Conservation (phyloP, 64 coral and sea anemone species). For the Pocillopora damicornis region DNA sequence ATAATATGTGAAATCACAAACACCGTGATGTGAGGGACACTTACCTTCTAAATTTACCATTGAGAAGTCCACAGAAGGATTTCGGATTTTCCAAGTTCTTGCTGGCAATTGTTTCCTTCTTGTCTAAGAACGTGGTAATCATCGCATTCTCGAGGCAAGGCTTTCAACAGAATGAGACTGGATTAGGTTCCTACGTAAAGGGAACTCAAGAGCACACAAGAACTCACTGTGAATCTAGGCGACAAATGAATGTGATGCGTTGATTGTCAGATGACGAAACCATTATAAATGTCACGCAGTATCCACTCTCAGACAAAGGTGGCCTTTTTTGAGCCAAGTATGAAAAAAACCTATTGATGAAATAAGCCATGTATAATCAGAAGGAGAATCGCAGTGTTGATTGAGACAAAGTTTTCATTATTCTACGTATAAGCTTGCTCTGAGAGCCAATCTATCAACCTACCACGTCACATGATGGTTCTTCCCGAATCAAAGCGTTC, state of each 20-base stretch:
- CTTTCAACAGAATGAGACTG: slow-evolving; percentile 26
- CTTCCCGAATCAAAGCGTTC: too few species aligned
- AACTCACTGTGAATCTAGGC: not conserved
- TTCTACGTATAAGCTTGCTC: not conserved
- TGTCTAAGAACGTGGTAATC: slow-evolving; percentile 8
- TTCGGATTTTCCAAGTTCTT: slow-evolving; percentile 6
- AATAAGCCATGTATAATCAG: not conserved
- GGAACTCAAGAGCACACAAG: slow-evolving; percentile 5
- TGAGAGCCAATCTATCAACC: too few species aligned
- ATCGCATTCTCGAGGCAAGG: slow-evolving; percentile 41
- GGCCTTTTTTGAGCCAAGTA: not conserved
- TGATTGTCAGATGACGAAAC: slow-evolving; percentile 25
- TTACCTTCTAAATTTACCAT: slow-evolving; percentile 9
- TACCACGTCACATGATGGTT: too few species aligned
- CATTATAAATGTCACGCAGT: slow-evolving; percentile 9
- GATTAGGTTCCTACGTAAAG: slow-evolving; percentile 17
- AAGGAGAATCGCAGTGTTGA: not conserved
- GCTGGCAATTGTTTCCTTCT: not conserved
- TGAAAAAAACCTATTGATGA: not conserved
- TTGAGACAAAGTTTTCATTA: not conserved
- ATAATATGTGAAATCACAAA: not conserved
- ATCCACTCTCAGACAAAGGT: not conserved
- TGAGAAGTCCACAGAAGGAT: not conserved
- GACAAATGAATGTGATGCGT: not conserved
- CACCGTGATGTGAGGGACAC: not conserved